A percentile compares a stretch with the other conserved stretches of the same genome.
phyloP scores from a whole-genome alignment of 2,113 vertebrate species.

The Alosa alosa region DNA sequence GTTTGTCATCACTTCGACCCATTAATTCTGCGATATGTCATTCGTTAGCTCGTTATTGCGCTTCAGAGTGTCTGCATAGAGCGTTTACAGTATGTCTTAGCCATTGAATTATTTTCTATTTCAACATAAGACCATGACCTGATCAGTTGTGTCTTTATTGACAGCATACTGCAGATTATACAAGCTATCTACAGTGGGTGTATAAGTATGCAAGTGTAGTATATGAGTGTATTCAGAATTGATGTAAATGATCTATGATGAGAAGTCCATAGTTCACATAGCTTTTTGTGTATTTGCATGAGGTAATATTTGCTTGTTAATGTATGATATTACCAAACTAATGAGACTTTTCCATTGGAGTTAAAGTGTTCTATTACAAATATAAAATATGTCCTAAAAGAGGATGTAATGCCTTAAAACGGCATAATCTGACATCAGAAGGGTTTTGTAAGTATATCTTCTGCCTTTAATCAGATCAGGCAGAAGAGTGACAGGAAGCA shows the following conservation, averaged over 20 bases:
- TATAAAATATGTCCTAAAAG: not conserved
- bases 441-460: no score
- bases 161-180: not conserved
- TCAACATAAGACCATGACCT: not conserved
- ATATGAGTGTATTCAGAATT: not conserved
- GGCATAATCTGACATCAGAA: not conserved
- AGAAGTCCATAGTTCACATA: not conserved
- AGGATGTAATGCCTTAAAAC: not conserved
- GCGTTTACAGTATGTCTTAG: not conserved
- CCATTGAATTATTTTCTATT: not conserved
- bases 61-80: not conserved
- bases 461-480: no score
- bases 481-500: no score
- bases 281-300: not conserved
- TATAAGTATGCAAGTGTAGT: not conserved
- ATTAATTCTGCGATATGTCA: not conserved
- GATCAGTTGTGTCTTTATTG: not conserved
- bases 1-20: not conserved
- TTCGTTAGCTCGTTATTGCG: not conserved
- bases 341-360: not conserved
- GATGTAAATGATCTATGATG: not conserved
- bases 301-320: not conserved
- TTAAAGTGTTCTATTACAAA: not conserved
- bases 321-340: not conserved
- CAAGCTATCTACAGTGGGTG: not conserved